Evolutionary conservation across 2,113 vertebrate species (phyloP).

Genomic region (Antennarius striatus): DNA sequence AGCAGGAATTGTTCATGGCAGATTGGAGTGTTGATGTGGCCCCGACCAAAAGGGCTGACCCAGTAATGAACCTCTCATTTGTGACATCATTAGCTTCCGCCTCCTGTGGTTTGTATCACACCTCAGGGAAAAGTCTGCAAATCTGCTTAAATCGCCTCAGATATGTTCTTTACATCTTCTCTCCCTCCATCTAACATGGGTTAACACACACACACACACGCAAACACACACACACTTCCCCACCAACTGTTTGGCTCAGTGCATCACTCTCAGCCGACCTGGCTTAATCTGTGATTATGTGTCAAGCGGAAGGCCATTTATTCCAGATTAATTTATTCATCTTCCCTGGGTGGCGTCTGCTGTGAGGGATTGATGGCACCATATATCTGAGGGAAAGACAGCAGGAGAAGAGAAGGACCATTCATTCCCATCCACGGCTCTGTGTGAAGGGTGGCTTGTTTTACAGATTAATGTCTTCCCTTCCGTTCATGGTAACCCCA

Average conservation of each 20-base stretch:
- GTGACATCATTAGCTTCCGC: slow-evolving; percentile 57
- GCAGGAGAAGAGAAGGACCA: slow-evolving; percentile 25
- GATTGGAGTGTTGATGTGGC: slow-evolving; percentile 33
- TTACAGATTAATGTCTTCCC: slow-evolving; percentile 4
- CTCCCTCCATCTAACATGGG: slow-evolving; percentile 32
- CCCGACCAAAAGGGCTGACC: slow-evolving; percentile 48
- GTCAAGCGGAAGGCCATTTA: slow-evolving; percentile 71
- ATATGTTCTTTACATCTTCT: slow-evolving; percentile 2
- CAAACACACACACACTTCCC: not conserved
- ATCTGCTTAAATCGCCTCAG: slow-evolving; percentile 40
- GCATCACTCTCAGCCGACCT: slow-evolving; percentile 48
- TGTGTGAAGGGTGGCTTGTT: slow-evolving; percentile 23
- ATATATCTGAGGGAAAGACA: slow-evolving; percentile 63
- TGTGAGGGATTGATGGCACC: slow-evolving; percentile 64
- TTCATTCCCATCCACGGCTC: slow-evolving; percentile 37
- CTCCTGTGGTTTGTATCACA: slow-evolving; percentile 40
- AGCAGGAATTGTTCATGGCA: slow-evolving; percentile 2
- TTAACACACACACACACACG: slow-evolving; percentile 1
- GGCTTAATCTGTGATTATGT: slow-evolving; percentile 73
- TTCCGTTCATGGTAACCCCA: slow-evolving; percentile 11
- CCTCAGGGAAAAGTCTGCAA: slow-evolving; percentile 31
- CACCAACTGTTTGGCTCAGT: slow-evolving; percentile 23
- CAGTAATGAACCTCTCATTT: slow-evolving; percentile 73
- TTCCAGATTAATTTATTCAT: slow-evolving; percentile 77
- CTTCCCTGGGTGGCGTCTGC: slow-evolving; percentile 46